Evolutionary conservation across 1,140 invertebrate genomes (phyloP), one percentile per base, ranked within the genome.

Genomic region (Scaptomyza montana): DNA sequence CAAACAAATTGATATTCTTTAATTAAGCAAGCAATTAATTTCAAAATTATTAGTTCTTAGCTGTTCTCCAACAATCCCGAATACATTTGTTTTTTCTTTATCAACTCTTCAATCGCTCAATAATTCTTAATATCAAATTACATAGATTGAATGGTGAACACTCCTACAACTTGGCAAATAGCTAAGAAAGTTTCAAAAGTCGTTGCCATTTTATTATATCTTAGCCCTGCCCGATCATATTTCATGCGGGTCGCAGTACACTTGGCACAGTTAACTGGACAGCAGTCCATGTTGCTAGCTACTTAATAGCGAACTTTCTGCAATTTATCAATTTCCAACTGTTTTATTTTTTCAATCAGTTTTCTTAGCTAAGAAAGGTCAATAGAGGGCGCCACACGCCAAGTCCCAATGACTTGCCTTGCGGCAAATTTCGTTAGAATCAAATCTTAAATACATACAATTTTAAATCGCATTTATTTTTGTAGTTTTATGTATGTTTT

Each of bases 291-390:
- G 68, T 65, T 61, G 19, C 51, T 33, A 47, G 19, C 46, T 45
- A 64, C 45, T 70, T 51, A 51, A 30, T 30, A 10, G 19, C 47
- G 13, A 86, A 82, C 72, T 74, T 84, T 89, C 72, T 70, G 51
- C 73, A 56, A 89, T 89, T 84, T 79, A 71, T 89, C 54, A 64
- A 46, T 49, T 30, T 57, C 9, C 51, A 56, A 46, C 16, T 50
- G 57, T 60, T 41, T 43, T 13, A n/a, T 13, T 51, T 66, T 47
- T 21, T 28, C 46, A 56, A 39, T 49, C 9, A 43, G 8, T 28
- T 60, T 56, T 56, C 13, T 61, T 30, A 1, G 41, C 55, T 36
- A 6, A 36, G 56, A 49, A 73, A 73, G 70, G 75, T 68, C 64
- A 74, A 77, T 56, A 62, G 72, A 59, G 76, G 63, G 39, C 72